Conservation (phyloP, 1,140 invertebrate species). For the Hydropsyche tenuis region DNA sequence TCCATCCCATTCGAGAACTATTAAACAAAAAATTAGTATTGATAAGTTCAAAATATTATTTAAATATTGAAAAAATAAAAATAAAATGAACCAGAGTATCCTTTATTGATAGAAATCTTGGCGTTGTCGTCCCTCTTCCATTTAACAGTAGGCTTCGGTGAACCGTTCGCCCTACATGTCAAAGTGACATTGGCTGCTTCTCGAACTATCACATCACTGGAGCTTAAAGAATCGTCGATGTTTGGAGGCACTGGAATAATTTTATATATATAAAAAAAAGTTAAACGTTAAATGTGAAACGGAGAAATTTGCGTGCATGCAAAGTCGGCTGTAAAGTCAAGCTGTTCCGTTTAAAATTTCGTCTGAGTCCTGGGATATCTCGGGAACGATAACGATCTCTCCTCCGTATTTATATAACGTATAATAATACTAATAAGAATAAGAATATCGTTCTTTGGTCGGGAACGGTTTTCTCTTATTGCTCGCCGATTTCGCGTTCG, state of each 20-base stretch:
- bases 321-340: too few species aligned
- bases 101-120: slow-evolving; percentile 84
- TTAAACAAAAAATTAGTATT: slow-evolving; percentile 43
- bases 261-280: too few species aligned
- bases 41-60: too few species aligned
- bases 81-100: slow-evolving; percentile 69
- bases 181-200: slow-evolving; percentile 89
- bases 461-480: slow-evolving; percentile 1
- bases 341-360: too few species aligned
- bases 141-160: slow-evolving; percentile 84
- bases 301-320: too few species aligned
- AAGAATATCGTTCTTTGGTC: slow-evolving; percentile 19
- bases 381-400: too few species aligned
- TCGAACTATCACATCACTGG: slow-evolving; percentile 88
- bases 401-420: too few species aligned
- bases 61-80: not conserved
- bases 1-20: slow-evolving; percentile 84
- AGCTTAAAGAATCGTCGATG: slow-evolving; percentile 88
- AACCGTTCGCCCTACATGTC: slow-evolving; percentile 87
- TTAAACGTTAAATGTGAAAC: not conserved
- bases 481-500: slow-evolving; percentile 14
- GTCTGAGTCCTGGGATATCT: too few species aligned
- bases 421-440: slow-evolving; percentile 3
- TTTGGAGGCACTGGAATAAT: slow-evolving; percentile 84
- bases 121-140: slow-evolving; percentile 90